These are phyloP conservation scores for Drosophila sproati DNA, from an alignment of 1,140 invertebrate genomes.

Conservation along the genomic window DNA sequence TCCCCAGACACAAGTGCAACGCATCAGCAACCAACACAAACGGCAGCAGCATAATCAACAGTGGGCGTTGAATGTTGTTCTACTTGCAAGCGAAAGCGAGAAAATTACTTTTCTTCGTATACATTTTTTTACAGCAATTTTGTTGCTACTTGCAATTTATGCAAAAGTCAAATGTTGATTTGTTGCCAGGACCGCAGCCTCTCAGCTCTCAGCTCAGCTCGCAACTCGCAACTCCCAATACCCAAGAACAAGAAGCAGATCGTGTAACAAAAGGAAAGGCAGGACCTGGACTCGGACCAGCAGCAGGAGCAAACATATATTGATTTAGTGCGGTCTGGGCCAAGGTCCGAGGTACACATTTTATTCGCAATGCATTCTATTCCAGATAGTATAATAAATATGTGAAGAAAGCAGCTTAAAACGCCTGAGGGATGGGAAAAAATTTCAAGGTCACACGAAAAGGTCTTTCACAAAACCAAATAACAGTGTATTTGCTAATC, in stretches of 20 bases:
- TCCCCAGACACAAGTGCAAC: conserved; percentile 17
- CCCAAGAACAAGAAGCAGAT: conserved; percentile 6
- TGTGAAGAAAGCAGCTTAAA: too few species aligned
- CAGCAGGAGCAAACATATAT: conserved; percentile 53
- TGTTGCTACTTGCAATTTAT: conserved; percentile 81
- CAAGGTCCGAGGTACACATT: not conserved
- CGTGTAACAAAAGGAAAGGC: not conserved
- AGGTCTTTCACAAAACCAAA: not conserved
- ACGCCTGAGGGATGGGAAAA: too few species aligned
- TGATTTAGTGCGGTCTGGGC: conserved; percentile 68
- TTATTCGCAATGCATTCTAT: not conserved
- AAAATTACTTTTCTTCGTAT: conserved; percentile 75
- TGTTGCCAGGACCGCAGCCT: conserved; percentile 50
- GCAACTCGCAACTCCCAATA: not conserved
- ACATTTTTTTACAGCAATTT: conserved; percentile 63
- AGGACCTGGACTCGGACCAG: conserved; percentile 8
- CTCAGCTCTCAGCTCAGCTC: not conserved
- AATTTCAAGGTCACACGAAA: not conserved
- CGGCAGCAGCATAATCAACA: conserved; percentile 36
- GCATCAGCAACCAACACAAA: conserved; percentile 56
- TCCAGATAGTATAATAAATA: not conserved
- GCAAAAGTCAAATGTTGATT: conserved; percentile 83
- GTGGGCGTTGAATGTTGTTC: conserved; percentile 29
- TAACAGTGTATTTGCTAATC: conserved; percentile 23
- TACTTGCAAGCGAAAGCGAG: conserved; percentile 76